These are phyloP conservation scores for Aviceda leuphotes DNA, from an alignment of 2,797 vertebrate genomes.

Conservation along the genomic window DNA sequence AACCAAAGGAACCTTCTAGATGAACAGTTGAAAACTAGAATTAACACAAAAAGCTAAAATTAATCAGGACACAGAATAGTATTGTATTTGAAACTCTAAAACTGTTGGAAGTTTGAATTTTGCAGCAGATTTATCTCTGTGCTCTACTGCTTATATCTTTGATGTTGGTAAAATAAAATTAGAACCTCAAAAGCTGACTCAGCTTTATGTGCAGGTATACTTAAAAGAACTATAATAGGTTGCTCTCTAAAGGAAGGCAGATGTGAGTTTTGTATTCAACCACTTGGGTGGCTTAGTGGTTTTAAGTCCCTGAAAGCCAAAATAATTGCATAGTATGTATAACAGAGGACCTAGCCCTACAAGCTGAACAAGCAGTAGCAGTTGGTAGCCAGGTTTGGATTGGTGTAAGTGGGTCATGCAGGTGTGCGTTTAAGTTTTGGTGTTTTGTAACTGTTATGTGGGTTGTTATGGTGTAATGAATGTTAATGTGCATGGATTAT, in stretches of 20 bases:
- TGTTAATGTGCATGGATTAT: not conserved
- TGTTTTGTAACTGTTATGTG: not conserved
- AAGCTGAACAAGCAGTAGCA: not conserved
- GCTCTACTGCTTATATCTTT: not conserved
- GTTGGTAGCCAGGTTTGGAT: not conserved
- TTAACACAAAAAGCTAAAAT: not conserved
- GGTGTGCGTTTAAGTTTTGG: not conserved
- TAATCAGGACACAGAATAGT: not conserved
- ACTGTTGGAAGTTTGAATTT: not conserved
- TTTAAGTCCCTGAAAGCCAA: conserved; percentile 24
- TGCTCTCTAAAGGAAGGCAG: conserved; percentile 42
- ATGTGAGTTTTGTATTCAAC: conserved; percentile 42
- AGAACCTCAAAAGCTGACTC: conserved; percentile 57
- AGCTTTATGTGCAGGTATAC: conserved; percentile 34
- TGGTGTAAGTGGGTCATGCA: not conserved
- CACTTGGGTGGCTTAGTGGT: conserved; percentile 59
- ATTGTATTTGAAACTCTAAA: not conserved
- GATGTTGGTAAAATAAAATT: not conserved
- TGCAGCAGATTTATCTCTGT: not conserved
- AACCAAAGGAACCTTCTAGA: not conserved
- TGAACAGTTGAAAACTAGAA: not conserved
- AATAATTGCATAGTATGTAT: not conserved
- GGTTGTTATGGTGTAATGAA: not conserved
- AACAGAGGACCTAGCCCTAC: not conserved
- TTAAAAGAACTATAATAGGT: conserved; percentile 24